These are phyloP conservation scores for Tragelaphus eurycerus DNA, from an alignment of 2,797 vertebrate species.

Conservation along the genomic window DNA sequence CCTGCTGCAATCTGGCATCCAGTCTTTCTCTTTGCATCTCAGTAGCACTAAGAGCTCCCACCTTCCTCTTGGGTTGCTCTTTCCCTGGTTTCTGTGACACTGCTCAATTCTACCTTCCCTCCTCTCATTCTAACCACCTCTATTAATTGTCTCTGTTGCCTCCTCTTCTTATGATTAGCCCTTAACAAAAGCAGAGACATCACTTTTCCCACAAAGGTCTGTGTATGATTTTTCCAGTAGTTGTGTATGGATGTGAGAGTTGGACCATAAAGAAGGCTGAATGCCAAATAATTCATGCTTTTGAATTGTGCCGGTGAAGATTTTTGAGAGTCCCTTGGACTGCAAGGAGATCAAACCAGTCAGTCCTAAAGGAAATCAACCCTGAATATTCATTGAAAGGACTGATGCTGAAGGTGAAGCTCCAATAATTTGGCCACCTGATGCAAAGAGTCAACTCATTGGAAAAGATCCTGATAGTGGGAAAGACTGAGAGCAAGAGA, in stretches of 20 bases:
- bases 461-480: not conserved
- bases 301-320: not conserved
- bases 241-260: not conserved
- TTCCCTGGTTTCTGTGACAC: not conserved
- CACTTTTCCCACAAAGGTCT: not conserved
- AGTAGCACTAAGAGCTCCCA: not conserved
- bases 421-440: not conserved
- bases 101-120: not conserved
- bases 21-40: not conserved
- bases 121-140: not conserved
- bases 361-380: not conserved
- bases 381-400: not conserved
- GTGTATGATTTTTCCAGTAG: not conserved
- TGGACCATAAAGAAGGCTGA: not conserved
- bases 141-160: not conserved
- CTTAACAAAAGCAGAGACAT: not conserved
- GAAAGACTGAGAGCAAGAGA: not conserved
- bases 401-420: not conserved
- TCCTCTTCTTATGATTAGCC: not conserved
- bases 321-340: not conserved
- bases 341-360: not conserved
- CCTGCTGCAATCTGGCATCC: not conserved
- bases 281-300: not conserved
- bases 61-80: not conserved
- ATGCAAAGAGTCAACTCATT: not conserved